A percentile compares a stretch with the other conserved stretches of the same genome.
Conservation (phyloP, 2,888 invertebrate species). For the Lobophora halterata region DNA sequence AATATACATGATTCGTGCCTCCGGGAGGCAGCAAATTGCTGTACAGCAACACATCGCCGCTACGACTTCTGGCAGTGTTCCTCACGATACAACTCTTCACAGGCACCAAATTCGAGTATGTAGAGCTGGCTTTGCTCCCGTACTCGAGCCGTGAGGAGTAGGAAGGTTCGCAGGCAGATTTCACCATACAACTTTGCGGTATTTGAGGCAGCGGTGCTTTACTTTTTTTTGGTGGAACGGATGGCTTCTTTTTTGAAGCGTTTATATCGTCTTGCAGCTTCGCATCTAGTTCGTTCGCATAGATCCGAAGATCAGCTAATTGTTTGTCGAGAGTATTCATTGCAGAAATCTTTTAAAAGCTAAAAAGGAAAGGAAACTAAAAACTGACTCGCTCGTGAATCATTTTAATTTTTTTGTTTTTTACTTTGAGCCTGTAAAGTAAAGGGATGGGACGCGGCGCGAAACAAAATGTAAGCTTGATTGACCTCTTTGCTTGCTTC, state of each 20-base stretch:
- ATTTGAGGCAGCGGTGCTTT: slow-evolving; percentile 81
- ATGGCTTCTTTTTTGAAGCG: slow-evolving; percentile 70
- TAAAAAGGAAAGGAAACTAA: too few relatives aligned
- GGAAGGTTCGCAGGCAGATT: slow-evolving; percentile 87
- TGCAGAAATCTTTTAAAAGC: slow-evolving; percentile 26
- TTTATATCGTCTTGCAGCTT: slow-evolving; percentile 76
- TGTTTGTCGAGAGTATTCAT: slow-evolving; percentile 76
- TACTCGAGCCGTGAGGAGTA: slow-evolving; percentile 86
- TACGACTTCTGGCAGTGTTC: slow-evolving; percentile 61
- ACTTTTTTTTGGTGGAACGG: slow-evolving; percentile 73
- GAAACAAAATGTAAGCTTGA: too few relatives aligned
- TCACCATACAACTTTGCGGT: slow-evolving; percentile 88
- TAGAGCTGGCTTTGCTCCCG: slow-evolving; percentile 70
- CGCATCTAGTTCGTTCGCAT: slow-evolving; percentile 73
- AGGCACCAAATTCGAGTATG: slow-evolving; percentile 74
- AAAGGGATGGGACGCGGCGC: too few relatives aligned
- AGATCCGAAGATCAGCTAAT: slow-evolving; percentile 70
- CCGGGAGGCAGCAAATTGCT: slow-evolving; percentile 74
- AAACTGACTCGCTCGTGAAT: slow-evolving; percentile 19
- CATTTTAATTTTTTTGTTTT: slow-evolving; percentile 6
- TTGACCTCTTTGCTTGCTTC: not conserved
- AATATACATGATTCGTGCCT: slow-evolving; percentile 75
- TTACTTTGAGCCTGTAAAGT: too few relatives aligned
- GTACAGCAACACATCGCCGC: slow-evolving; percentile 71
- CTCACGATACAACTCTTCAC: slow-evolving; percentile 77